Evolutionary conservation across 1,140 invertebrate species (phyloP).

Genomic region (Cydia amplana): DNA sequence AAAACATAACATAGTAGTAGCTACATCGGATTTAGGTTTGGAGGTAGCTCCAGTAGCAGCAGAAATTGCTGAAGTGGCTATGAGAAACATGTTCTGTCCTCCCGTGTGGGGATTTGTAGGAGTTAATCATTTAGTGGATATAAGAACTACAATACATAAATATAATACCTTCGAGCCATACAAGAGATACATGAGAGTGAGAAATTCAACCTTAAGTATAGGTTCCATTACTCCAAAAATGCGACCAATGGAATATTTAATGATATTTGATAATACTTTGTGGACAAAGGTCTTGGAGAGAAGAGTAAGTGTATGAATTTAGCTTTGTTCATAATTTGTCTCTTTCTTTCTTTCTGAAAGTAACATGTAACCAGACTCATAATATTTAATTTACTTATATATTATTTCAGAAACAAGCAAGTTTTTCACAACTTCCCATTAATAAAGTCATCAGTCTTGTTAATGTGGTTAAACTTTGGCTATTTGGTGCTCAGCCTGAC

Average conservation of each 20-base stretch:
- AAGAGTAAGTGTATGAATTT: slow-evolving; percentile 50
- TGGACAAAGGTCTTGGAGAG: slow-evolving; percentile 58
- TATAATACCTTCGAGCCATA: slow-evolving; percentile 71
- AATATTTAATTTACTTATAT: not conserved
- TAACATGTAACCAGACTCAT: too few species aligned
- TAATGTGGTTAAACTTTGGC: slow-evolving; percentile 72
- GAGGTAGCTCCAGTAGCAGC: slow-evolving; percentile 59
- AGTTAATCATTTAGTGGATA: slow-evolving; percentile 76
- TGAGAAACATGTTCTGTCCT: slow-evolving; percentile 75
- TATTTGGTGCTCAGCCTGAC: slow-evolving; percentile 53
- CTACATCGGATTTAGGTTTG: slow-evolving; percentile 76
- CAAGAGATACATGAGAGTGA: slow-evolving; percentile 63
- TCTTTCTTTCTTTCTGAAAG: too few species aligned
- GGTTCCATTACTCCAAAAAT: slow-evolving; percentile 72
- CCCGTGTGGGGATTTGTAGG: slow-evolving; percentile 81
- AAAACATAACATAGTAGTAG: slow-evolving; percentile 73
- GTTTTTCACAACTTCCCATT: slow-evolving; percentile 43
- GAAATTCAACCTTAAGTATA: slow-evolving; percentile 67
- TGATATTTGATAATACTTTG: slow-evolving; percentile 62
- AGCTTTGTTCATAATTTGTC: not conserved
- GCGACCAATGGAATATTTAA: slow-evolving; percentile 72
- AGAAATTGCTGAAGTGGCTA: slow-evolving; percentile 63
- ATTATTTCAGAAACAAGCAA: slow-evolving; percentile 39
- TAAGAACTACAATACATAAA: slow-evolving; percentile 71
- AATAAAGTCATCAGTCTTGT: slow-evolving; percentile 67